Evolutionary conservation across 1,140 invertebrate genomes (phyloP).

Genomic region (Macrotrachela quadricornifera): DNA sequence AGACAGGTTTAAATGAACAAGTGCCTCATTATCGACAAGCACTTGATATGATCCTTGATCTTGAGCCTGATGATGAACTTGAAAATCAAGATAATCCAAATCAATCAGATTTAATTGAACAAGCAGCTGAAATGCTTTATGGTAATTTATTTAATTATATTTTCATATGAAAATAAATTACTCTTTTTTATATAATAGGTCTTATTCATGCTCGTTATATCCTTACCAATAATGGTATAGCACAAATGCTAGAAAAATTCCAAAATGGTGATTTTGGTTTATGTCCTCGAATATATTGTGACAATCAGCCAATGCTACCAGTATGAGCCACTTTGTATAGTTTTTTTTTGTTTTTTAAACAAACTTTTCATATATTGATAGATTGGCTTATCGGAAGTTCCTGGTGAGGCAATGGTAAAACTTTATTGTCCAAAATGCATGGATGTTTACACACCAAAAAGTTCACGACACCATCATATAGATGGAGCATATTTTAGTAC

Average conservation of each 20-base stretch:
- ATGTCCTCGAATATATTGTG: conserved; percentile 78
- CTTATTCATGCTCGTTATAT: conserved; percentile 97
- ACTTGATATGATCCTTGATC: conserved; percentile 93
- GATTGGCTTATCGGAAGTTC: conserved; percentile 79
- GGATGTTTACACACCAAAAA: conserved; percentile 97
- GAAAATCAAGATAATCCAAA: conserved; percentile 63
- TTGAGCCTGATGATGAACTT: conserved; percentile 62
- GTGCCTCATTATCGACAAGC: conserved; percentile 98
- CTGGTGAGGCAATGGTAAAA: conserved; percentile 97
- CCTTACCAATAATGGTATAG: conserved; percentile 92
- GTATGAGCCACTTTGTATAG: conserved; percentile 31
- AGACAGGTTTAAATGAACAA: conserved; percentile 91
- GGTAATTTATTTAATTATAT: conserved; percentile 20
- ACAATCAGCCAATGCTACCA: conserved; percentile 86
- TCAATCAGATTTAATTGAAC: conserved; percentile 93
- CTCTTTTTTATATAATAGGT: conserved; percentile 20
- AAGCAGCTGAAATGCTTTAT: conserved; percentile 98
- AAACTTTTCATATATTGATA: no score
- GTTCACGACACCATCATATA: conserved; percentile 92
- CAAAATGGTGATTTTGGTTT: conserved; percentile 94
- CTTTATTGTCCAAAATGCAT: conserved; percentile 97
- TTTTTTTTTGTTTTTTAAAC: no score
- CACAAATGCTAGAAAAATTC: conserved; percentile 97
- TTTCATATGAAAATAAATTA: no score
- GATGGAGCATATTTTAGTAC: conserved; percentile 98